These are phyloP conservation scores for Poecile atricapillus DNA, from an alignment of 2,113 vertebrate species.

Conservation along the genomic window DNA sequence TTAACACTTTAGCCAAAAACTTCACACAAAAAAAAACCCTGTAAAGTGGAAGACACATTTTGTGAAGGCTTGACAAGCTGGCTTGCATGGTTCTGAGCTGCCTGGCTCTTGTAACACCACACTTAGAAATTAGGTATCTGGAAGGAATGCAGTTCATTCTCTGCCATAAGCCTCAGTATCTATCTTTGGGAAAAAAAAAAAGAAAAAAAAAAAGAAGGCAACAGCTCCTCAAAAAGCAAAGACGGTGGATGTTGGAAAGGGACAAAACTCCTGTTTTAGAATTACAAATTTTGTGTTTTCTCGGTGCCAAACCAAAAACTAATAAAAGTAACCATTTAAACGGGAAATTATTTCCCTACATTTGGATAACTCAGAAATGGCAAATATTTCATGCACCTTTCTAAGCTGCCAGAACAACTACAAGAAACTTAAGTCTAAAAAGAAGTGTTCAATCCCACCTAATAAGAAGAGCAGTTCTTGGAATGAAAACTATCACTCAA, in stretches of 20 bases:
- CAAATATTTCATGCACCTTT: rapidly evolving
- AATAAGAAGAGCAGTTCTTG: background rate
- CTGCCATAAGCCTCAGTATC: background rate
- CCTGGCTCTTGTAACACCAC: background rate
- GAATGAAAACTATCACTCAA: rapidly evolving
- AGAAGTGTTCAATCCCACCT: rapidly evolving
- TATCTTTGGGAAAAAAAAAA: background rate
- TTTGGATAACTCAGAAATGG: background rate
- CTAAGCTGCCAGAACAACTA: too few relatives aligned
- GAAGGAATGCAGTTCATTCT: rapidly evolving
- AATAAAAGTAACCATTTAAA: background rate
- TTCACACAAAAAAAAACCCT: background rate
- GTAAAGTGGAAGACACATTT: background rate
- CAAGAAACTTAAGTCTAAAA: background rate
- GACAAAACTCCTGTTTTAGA: rapidly evolving
- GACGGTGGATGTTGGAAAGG: rapidly evolving
- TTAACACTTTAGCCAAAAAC: background rate
- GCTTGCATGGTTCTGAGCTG: background rate
- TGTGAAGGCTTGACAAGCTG: background rate
- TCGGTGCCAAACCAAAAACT: background rate
- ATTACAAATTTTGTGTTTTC: background rate
- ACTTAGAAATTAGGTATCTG: background rate
- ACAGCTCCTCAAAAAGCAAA: background rate
- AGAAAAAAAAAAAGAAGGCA: background rate
- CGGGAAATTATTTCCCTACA: background rate